phyloP scores from a whole-genome alignment of 2,888 invertebrate genomes.

The Cheiracanthium punctorium region DNA sequence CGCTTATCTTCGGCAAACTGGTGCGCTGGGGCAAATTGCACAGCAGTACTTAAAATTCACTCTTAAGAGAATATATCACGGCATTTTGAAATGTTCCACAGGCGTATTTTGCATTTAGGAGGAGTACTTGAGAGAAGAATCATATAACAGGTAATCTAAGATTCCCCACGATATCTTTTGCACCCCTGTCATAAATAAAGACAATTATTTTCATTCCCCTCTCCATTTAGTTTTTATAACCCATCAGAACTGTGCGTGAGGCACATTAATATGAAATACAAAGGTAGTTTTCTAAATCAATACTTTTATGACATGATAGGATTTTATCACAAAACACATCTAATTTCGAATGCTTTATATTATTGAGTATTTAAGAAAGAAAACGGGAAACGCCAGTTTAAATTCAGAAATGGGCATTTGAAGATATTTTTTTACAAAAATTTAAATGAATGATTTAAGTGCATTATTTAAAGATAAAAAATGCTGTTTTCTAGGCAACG shows the following conservation, averaged over 20 bases:
- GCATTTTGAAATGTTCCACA: not conserved
- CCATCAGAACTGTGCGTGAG: not conserved
- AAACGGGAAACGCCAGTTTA: no score
- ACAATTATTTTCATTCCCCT: not conserved
- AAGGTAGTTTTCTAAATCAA: not conserved
- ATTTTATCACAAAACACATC: not conserved
- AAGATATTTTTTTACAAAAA: no score
- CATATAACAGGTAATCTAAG: not conserved
- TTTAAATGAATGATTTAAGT: no score
- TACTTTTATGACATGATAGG: not conserved
- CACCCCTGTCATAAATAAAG: not conserved
- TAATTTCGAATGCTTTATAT: not conserved
- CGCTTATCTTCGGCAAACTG: no score
- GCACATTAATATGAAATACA: not conserved
- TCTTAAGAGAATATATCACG: no score
- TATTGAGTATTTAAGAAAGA: no score
- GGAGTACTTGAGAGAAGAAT: not conserved
- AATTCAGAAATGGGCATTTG: no score
- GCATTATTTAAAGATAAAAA: no score
- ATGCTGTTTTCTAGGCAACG: no score
- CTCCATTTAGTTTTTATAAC: not conserved
- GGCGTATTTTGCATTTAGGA: not conserved
- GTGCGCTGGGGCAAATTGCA: no score
- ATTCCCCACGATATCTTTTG: not conserved
- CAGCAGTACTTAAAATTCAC: no score